Evolutionary conservation across 2,113 vertebrate genomes (phyloP), one percentile per base, ranked within the genome.

Genomic region (Forbesichthys papilliferus): DNA sequence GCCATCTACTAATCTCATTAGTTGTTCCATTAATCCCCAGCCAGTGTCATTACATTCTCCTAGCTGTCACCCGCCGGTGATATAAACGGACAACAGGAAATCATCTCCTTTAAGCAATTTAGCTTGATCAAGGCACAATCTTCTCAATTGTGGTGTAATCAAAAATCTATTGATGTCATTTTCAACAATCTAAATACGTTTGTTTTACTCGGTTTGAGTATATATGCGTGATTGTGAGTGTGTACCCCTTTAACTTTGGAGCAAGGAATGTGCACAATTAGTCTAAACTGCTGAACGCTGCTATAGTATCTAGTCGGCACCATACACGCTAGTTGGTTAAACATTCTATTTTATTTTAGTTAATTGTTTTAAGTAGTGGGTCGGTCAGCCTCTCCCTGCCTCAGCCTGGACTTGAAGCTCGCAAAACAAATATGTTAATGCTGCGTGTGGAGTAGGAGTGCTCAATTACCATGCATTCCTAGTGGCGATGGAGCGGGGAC

Each of bases 1-100:
- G 86, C 83, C 55, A 78, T 84, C 71, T 74, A 66, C 75, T 69
- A 84, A 91, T 90, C 69, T 84, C 84, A 87, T 89, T 86, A 83
- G 74, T 73, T 74, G 67, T 71, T 69, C 81, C 68, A 84, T 87
- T 90, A 70, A 85, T 87, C 81, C 57, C 49, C 63, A 61, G 74
- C 73, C 75, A 80, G 80, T 68, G 75, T 81, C 83, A 81, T 84
- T 88, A 83, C 69, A 78, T 73, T 79, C 62, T 57, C 36, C 54
- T 74, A 65, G 64, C 20, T 66, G 84, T 82, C 71, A 75, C 65
- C 36, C 59, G 61, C 55, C 66, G 27, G 27, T 27, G 77, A 82
- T 70, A 73, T 84, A 90, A 87, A 88, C 82, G 82, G 74, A 84
- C 69, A 78, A 74, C 34, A 81, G 42, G 59, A 68, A 61, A 84